Conservation (phyloP, 1,140 invertebrate genomes). For the Chrysopa pallens region DNA sequence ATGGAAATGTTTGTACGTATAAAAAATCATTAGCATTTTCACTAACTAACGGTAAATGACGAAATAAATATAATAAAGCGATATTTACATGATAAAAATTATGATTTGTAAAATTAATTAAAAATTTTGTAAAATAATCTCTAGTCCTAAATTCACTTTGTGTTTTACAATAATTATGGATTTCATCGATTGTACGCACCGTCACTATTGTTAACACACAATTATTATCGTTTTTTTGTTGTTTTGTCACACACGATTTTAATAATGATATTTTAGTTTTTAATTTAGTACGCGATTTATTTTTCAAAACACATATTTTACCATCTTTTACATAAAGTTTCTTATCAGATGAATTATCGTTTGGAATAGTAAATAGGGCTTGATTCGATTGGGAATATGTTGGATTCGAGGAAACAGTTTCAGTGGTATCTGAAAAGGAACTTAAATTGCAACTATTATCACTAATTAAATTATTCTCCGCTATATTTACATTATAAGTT, state of each 20-base stretch:
- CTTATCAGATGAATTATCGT: no score
- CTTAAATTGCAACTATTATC: no score
- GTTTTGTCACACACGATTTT: background rate
- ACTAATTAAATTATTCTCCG: no score
- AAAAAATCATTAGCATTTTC: conserved; percentile 6
- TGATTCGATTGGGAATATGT: no score
- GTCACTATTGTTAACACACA: background rate
- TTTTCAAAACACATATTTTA: no score
- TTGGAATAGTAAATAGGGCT: no score
- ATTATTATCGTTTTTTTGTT: background rate
- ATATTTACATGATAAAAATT: conserved; percentile 13
- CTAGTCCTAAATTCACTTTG: background rate
- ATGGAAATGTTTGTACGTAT: conserved; percentile 15
- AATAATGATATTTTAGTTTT: no score
- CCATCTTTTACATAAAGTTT: no score
- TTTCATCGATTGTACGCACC: conserved; percentile 1
- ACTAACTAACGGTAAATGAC: conserved; percentile 12
- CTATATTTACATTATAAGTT: no score
- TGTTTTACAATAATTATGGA: background rate
- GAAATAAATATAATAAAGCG: conserved; percentile 15
- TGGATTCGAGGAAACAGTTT: no score
- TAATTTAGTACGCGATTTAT: no score
- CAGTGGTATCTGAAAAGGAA: no score
- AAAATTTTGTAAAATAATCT: background rate
- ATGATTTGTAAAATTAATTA: conserved; percentile 9